Evolutionary conservation across 1,140 invertebrate species (phyloP).

Genomic region (Polypedilum vanderplanki): DNA sequence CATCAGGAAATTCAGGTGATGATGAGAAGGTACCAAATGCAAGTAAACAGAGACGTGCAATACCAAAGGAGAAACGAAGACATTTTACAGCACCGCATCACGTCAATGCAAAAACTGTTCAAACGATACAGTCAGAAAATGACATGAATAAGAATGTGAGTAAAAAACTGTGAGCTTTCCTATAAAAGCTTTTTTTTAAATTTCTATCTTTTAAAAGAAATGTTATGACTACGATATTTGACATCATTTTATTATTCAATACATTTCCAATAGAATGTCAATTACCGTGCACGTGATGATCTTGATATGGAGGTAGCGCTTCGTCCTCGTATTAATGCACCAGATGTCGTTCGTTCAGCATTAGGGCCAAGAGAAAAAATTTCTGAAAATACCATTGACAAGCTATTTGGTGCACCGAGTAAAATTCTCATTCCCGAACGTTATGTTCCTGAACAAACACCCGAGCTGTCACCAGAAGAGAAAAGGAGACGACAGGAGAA

Average conservation of each 20-base stretch:
- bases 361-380: conserved; percentile 50
- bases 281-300: conserved; percentile 67
- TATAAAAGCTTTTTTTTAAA: neutral
- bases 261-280: conserved; percentile 43
- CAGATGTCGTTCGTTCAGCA: conserved; percentile 77
- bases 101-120: conserved; percentile 51
- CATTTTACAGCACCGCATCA: conserved; percentile 80
- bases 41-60: conserved; percentile 51
- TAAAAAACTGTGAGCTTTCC: neutral
- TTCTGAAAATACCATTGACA: conserved; percentile 72
- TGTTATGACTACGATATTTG: too few relatives aligned
- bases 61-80: conserved; percentile 72
- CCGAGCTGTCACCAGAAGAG: conserved; percentile 73
- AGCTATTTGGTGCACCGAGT: conserved; percentile 73
- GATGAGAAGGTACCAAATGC: conserved; percentile 42
- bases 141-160: conserved; percentile 51
- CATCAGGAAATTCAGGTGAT: conserved; percentile 47
- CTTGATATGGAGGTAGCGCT: conserved; percentile 76
- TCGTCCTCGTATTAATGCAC: conserved; percentile 60
- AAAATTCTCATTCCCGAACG: conserved; percentile 87
- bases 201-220: neutral
- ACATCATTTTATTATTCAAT: neutral
- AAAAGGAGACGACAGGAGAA: conserved; percentile 73
- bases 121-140: conserved; percentile 49
- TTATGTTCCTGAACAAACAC: conserved; percentile 80